Base-by-base conservation (phyloP, 2,888 invertebrate genomes). In the Scaptomyza polygonia region DNA sequence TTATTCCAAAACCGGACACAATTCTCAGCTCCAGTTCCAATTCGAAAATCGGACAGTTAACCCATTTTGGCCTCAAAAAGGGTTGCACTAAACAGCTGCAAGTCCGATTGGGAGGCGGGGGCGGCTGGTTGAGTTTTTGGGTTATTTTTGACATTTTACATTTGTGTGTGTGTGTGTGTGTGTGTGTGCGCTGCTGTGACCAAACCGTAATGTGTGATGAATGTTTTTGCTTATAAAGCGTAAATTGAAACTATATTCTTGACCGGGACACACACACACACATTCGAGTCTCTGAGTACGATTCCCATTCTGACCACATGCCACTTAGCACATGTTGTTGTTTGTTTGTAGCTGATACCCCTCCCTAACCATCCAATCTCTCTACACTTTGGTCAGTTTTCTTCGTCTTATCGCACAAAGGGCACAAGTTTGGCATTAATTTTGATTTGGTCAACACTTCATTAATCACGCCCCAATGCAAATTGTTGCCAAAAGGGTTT, bases 361-460 rank as follows among this genome's bases (percentile, higher is more conserved):
- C 30, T 48, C 39, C 36, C 18, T 12, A n/a, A n/a, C n/a, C 21
- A 32, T 32, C 25, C n/a, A 34, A 8, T 1, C 16, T 11, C n/a
- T 32, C 12, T 34, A 29, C 32, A 40, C 54, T 67, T 61, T 64
- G 79, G 70, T 74, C 74, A 71, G 77, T 67, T 65, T 82, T 57
- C 68, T 18, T 32, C 3, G 32, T 11, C 48, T 72, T 87, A 79
- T 77, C 72, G 57, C 36, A 4, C 36, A 4, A 32, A 16, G 18
- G 52, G 48, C 61, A 40, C 53, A 77, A 76, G 75, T 82, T 76
- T 74, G 63, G 77, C 85, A 85, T 88, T 87, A 81, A 85, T 87
- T 86, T 85, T 88, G 80, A 78, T 77, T 82, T 73, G 89, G 88
- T 90, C 89, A 90, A 90, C 90, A 90, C 88, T 90, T 89, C 89